Evolutionary conservation across 2,797 vertebrate species (phyloP).

Genomic region (Coracias cyanogaster): DNA sequence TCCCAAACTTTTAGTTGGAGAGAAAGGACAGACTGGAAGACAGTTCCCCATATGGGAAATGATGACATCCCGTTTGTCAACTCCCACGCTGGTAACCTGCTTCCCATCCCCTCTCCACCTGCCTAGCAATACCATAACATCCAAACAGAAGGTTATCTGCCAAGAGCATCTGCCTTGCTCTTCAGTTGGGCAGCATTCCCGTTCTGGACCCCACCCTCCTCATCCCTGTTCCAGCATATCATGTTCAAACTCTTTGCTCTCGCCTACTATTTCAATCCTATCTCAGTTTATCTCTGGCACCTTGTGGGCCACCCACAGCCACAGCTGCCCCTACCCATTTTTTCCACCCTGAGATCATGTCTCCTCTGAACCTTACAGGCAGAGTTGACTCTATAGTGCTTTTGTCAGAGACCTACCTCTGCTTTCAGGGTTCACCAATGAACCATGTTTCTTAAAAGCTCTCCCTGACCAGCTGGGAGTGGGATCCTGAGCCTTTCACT

Average conservation of each 20-base stretch:
- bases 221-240: neutral
- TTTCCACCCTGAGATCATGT: neutral
- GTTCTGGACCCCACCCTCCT: neutral
- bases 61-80: constrained; percentile 64
- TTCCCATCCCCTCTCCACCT: constrained; percentile 52
- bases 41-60: constrained; percentile 49
- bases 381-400: neutral
- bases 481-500: neutral
- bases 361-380: neutral
- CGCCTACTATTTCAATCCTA: neutral
- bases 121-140: neutral
- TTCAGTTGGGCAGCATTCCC: neutral
- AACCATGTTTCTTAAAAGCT: neutral
- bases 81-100: constrained; percentile 12
- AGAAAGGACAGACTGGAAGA: constrained; percentile 30
- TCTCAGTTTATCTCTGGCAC: neutral
- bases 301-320: neutral
- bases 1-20: neutral
- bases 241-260: neutral
- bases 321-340: neutral
- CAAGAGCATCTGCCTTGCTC: constrained; percentile 57
- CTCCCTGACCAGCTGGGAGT: neutral
- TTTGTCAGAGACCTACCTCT: neutral
- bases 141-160: constrained; percentile 22
- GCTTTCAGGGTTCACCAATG: neutral